Percentiles rank a stretch among this genome's conserved stretches.
Conservation (phyloP, 2,113 vertebrate genomes). For the Cottus gobio region DNA sequence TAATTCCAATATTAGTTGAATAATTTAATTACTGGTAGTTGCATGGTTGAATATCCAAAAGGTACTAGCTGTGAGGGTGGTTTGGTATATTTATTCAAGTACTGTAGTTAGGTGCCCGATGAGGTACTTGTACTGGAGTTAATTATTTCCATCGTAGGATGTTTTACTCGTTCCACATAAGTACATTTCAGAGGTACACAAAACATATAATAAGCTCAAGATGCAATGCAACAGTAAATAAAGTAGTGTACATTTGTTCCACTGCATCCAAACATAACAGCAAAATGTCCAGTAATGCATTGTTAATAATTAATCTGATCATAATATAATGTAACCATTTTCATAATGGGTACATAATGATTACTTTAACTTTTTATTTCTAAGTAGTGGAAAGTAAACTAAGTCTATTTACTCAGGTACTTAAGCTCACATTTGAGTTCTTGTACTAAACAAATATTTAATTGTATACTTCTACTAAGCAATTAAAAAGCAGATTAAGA, state of each 20-base stretch:
- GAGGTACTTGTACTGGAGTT: background rate
- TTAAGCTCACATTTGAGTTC: background rate
- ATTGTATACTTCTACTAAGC: background rate
- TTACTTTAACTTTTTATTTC: background rate
- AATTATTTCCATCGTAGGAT: background rate
- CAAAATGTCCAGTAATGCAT: conserved; percentile 12
- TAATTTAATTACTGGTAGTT: background rate
- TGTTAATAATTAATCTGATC: conserved; percentile 6
- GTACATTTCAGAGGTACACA: background rate
- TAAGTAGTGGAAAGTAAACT: background rate
- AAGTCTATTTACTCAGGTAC: no score
- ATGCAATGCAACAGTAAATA: conserved; percentile 9
- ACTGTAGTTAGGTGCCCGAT: background rate
- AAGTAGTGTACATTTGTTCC: conserved; percentile 1
- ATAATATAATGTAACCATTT: conserved; percentile 8
- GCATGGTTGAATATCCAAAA: background rate
- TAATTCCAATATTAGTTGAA: background rate
- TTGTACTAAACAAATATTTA: background rate
- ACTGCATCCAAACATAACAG: background rate
- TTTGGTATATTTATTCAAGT: background rate
- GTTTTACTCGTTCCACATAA: background rate
- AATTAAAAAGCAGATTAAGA: background rate
- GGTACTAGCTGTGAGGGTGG: background rate
- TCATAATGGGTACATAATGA: background rate
- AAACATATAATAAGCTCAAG: background rate